Percentiles rank a stretch among this genome's conserved stretches.
These are phyloP conservation scores for Nasonia vitripennis DNA, from an alignment of 1,140 invertebrate genomes.

Conservation along the genomic window DNA sequence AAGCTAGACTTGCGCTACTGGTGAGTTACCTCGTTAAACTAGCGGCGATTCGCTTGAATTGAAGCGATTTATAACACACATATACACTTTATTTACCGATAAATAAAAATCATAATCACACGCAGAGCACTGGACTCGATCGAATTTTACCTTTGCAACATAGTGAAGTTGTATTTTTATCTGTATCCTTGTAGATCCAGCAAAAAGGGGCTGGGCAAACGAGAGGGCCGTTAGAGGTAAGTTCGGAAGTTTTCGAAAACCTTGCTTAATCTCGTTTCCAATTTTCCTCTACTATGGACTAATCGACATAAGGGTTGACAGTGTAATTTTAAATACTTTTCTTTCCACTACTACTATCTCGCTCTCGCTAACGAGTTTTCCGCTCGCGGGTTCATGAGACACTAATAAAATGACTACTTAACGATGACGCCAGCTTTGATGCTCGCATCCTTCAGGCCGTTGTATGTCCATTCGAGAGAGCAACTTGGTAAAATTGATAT, in stretches of 20 bases:
- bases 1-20: slow-evolving; percentile 68
- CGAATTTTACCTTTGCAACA: no score
- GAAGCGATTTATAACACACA: no score
- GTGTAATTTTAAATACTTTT: slow-evolving; percentile 15
- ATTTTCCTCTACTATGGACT: slow-evolving; percentile 16
- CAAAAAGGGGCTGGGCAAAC: slow-evolving; percentile 58
- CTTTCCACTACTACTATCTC: slow-evolving; percentile 9
- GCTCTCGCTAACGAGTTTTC: not conserved
- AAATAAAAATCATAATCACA: no score
- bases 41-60: no score
- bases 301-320: slow-evolving; percentile 22
- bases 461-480: not conserved
- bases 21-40: slow-evolving; percentile 59
- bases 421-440: slow-evolving; percentile 23
- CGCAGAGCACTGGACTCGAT: no score
- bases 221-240: slow-evolving; percentile 62
- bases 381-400: not conserved
- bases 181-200: slow-evolving; percentile 57
- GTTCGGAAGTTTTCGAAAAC: slow-evolving; percentile 26
- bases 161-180: not conserved
- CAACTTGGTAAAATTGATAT: slow-evolving; percentile 5
- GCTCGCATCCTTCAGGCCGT: slow-evolving; percentile 27
- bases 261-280: slow-evolving; percentile 7
- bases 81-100: no score
- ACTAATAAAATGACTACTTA: slow-evolving; percentile 29